Evolutionary conservation across 2,113 vertebrate species (phyloP).

Genomic region (Macaca fascicularis): DNA sequence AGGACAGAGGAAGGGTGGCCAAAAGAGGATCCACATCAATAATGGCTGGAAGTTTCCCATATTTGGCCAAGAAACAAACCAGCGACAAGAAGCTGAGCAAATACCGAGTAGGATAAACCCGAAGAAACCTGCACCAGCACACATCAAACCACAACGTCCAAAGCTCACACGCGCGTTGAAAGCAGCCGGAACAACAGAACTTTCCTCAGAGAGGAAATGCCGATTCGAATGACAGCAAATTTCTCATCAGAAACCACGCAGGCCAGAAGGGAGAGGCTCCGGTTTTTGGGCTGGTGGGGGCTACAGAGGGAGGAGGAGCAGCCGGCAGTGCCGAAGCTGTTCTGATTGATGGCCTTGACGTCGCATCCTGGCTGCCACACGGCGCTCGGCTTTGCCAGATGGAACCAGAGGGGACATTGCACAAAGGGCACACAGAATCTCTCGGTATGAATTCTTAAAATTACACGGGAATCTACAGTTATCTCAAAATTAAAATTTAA

Average conservation of each 20-base stretch:
- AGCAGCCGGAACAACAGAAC: neutral
- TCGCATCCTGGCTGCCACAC: neutral
- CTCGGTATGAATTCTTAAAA: neutral
- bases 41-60: neutral
- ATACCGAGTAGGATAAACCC: neutral
- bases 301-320: neutral
- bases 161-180: neutral
- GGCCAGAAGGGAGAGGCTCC: neutral
- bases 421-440: neutral
- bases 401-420: neutral
- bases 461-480: neutral
- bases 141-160: neutral
- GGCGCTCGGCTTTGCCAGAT: neutral
- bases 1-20: neutral
- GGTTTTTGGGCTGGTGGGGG: neutral
- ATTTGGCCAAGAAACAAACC: neutral
- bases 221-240: neutral
- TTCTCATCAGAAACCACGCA: too few relatives aligned
- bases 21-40: neutral
- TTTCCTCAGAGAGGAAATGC: neutral
- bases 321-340: rapidly evolving
- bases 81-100: neutral
- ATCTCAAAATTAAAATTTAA: neutral
- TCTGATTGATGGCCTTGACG: neutral
- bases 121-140: neutral